Conservation (phyloP, 2,888 invertebrate genomes). For the Lobophora halterata region DNA sequence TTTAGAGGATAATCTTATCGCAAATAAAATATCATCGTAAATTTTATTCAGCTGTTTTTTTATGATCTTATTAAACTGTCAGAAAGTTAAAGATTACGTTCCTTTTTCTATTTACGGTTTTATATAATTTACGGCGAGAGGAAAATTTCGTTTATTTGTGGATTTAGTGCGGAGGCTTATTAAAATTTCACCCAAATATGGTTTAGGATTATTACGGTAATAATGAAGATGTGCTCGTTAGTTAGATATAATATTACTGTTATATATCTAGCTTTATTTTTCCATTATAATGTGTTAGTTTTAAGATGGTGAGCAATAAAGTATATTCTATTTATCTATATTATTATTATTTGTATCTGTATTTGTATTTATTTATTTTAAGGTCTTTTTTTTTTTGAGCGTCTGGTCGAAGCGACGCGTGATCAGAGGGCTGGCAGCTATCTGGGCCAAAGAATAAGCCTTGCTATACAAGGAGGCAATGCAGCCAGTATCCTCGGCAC, state of each 20-base stretch:
- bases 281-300: no score
- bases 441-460: no score
- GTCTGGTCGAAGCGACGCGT: no score
- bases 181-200: constrained; percentile 15
- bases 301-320: background rate
- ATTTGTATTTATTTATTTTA: no score
- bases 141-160: constrained; percentile 62
- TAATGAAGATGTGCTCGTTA: constrained; percentile 8
- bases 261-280: no score
- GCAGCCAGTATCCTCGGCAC: no score
- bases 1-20: no score
- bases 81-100: constrained; percentile 69
- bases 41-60: constrained; percentile 54
- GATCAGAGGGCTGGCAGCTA: no score
- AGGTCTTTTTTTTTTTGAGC: no score
- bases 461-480: no score
- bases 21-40: no score
- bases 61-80: constrained; percentile 78
- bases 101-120: constrained; percentile 63
- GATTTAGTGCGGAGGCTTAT: constrained; percentile 43
- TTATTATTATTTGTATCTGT: background rate
- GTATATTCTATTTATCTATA: background rate
- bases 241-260: no score
- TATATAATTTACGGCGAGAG: constrained; percentile 61
- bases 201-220: constrained; percentile 15